Percentiles rank a stretch among this genome's conserved stretches.
Conservation (phyloP, 2,113 vertebrate genomes). For the Platichthys flesus region DNA sequence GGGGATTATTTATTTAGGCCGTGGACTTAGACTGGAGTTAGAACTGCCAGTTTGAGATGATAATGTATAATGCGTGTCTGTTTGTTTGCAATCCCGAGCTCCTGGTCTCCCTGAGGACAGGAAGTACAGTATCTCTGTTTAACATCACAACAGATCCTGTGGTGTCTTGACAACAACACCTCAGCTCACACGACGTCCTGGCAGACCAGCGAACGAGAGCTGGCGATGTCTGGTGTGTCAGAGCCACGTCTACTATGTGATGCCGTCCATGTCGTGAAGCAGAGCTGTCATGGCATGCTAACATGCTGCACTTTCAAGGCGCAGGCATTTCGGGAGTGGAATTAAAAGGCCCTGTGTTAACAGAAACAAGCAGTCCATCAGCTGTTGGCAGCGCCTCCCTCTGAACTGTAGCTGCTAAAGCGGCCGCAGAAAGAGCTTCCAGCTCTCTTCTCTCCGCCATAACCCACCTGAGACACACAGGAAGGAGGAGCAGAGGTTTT, state of each 20-base stretch:
- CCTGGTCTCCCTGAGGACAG: slow-evolving; percentile 4
- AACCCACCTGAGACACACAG: neutral
- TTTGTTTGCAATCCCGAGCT: slow-evolving; percentile 25
- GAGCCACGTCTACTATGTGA: neutral
- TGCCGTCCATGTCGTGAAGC: neutral
- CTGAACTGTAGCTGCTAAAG: neutral
- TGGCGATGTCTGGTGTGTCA: neutral
- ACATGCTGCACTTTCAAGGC: slow-evolving; percentile 14
- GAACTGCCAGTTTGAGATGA: slow-evolving; percentile 50
- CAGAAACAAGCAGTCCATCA: neutral
- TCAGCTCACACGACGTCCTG: slow-evolving; percentile 25
- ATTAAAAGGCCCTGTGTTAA: neutral
- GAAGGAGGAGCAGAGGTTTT: neutral
- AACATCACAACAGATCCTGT: slow-evolving; percentile 5
- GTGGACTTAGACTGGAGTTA: slow-evolving; percentile 29
- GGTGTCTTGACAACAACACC: slow-evolving; percentile 11
- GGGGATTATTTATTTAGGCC: slow-evolving; percentile 86
- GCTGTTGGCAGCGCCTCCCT: slow-evolving; percentile 35
- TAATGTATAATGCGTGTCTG: slow-evolving; percentile 12
- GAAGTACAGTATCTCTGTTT: slow-evolving; percentile 28
- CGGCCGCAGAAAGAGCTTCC: neutral
- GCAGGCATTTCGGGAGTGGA: slow-evolving; percentile 18
- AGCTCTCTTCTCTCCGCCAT: neutral
- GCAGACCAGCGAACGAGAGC: neutral
- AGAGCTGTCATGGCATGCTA: neutral